Conservation (phyloP, 64 coral and sea anemone species). For the Anthopleura sola region DNA sequence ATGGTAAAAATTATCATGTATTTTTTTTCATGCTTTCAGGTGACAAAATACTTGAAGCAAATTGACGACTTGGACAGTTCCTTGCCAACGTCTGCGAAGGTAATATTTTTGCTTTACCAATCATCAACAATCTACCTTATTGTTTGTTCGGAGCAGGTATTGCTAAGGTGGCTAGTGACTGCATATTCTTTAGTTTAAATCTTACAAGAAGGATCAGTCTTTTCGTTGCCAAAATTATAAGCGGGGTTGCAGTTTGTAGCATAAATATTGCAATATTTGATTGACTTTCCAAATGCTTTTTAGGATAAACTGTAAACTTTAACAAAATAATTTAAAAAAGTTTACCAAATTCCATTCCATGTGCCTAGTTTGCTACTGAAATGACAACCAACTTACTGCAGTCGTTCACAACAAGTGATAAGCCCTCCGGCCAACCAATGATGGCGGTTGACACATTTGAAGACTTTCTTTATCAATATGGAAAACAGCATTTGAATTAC, state of each 20-base stretch:
- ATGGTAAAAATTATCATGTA: no score
- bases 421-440: neutral
- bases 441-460: neutral
- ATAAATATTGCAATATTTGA: no score
- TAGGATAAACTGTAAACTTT: no score
- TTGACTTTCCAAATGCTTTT: no score
- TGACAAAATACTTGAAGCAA: neutral
- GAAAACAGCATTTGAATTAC: neutral
- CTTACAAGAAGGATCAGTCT: no score
- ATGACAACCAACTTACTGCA: neutral
- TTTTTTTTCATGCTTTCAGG: neutral
- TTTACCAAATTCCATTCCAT: neutral
- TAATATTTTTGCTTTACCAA: neutral
- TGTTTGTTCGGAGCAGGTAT: no score
- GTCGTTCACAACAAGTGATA: neutral
- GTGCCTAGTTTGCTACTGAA: neutral
- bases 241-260: no score
- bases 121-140: no score
- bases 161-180: no score
- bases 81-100: neutral
- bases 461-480: neutral
- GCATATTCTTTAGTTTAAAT: no score
- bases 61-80: neutral
- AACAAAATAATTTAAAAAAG: no score
- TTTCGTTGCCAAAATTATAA: no score